These are phyloP conservation scores for Cancer borealis DNA, from an alignment of 2,888 invertebrate species.

Conservation along the genomic window DNA sequence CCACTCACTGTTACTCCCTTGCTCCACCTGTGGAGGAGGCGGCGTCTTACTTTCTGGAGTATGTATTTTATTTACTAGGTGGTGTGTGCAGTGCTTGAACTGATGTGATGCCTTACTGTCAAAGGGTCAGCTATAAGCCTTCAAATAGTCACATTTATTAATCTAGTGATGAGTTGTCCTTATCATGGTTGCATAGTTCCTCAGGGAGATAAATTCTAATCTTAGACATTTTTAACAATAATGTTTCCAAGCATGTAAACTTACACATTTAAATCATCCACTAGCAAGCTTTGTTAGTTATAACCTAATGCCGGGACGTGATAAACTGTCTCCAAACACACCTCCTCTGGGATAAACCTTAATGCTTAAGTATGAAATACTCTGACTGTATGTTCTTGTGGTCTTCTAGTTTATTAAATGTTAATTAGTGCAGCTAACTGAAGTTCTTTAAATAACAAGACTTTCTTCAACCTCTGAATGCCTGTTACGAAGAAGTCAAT, in stretches of 20 bases:
- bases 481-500: background rate
- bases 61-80: background rate
- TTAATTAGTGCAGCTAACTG: background rate
- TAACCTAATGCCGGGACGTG: background rate
- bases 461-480: background rate
- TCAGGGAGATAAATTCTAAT: background rate
- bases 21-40: slow-evolving; percentile 72
- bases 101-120: background rate
- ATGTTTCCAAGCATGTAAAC: background rate
- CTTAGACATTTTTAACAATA: background rate
- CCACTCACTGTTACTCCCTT: slow-evolving; percentile 62
- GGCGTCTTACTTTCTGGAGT: slow-evolving; percentile 60
- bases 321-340: background rate
- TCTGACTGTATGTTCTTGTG: background rate
- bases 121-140: background rate
- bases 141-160: background rate
- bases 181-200: background rate
- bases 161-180: background rate
- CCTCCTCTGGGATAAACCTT: background rate
- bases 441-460: background rate
- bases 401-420: background rate
- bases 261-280: background rate
- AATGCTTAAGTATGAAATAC: background rate
- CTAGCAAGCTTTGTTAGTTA: background rate
- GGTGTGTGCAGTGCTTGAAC: slow-evolving; percentile 1